These are phyloP conservation scores for Coelogynopora nodosa DNA, from an alignment of 2,888 invertebrate genomes.

Conservation along the genomic window DNA sequence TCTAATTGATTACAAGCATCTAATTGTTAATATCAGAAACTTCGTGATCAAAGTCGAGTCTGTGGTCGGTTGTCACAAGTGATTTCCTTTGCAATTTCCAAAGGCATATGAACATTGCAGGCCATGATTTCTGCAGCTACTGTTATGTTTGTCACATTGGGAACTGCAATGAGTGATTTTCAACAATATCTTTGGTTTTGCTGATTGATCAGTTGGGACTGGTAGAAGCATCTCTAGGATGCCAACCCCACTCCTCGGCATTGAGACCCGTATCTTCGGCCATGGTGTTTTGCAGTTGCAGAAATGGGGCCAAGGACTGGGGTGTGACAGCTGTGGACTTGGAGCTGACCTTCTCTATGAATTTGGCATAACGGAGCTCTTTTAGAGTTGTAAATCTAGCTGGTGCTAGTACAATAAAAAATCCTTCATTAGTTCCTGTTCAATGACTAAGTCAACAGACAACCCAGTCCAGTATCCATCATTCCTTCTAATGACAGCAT, in stretches of 20 bases:
- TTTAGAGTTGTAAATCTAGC: not conserved
- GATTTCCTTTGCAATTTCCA: slow-evolving; percentile 15
- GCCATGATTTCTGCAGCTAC: not conserved
- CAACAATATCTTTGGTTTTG: not conserved
- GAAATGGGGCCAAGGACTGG: not conserved
- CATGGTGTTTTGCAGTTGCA: not conserved
- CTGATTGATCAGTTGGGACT: not conserved
- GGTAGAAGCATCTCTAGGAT: slow-evolving; percentile 20
- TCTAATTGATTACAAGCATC: slow-evolving; percentile 24
- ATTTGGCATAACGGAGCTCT: not conserved
- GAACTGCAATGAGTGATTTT: slow-evolving; percentile 16
- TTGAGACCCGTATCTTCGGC: slow-evolving; percentile 11
- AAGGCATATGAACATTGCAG: slow-evolving; percentile 27
- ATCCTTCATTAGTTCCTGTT: slow-evolving; percentile 21
- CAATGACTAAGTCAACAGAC: slow-evolving; percentile 25
- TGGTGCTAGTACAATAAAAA: not conserved
- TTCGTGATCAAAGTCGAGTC: slow-evolving; percentile 3
- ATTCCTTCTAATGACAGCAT: not conserved
- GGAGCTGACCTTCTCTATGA: not conserved
- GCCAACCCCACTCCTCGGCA: slow-evolving; percentile 19
- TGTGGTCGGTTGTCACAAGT: not conserved
- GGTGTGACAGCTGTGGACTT: not conserved
- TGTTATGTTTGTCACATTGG: slow-evolving; percentile 10
- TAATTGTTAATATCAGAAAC: slow-evolving; percentile 24
- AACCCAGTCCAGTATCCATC: slow-evolving; percentile 6